A percentile compares a stretch with the other conserved stretches of the same genome.
Conservation (phyloP, 2,888 invertebrate species). For the Lithophane socia region DNA sequence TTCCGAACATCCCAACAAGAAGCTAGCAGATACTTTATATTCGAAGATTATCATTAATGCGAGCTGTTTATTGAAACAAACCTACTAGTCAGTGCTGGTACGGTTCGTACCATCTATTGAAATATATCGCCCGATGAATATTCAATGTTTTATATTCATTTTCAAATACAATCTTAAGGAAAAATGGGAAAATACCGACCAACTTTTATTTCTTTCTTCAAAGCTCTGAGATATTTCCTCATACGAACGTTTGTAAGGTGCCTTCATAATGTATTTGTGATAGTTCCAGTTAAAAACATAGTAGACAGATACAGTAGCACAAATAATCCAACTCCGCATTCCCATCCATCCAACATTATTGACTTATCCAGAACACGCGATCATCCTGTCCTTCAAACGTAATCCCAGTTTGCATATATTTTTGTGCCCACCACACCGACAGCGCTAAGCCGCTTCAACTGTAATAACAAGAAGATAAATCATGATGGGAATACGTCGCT, state of each 20-base stretch:
- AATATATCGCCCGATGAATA: constrained; percentile 23
- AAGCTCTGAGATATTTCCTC: neutral
- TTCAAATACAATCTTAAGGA: constrained; percentile 17
- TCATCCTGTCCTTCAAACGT: constrained; percentile 54
- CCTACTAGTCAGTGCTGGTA: constrained; percentile 12
- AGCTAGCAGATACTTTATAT: constrained; percentile 16
- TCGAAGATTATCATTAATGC: constrained; percentile 25
- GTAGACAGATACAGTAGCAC: neutral
- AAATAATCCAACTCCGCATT: constrained; percentile 18
- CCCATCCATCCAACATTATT: constrained; percentile 40
- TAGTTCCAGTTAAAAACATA: constrained; percentile 2
- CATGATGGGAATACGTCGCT: constrained; percentile 57
- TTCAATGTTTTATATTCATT: constrained; percentile 3
- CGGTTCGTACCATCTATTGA: constrained; percentile 8
- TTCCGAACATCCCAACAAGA: neutral
- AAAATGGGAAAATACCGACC: neutral
- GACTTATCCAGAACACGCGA: constrained; percentile 43
- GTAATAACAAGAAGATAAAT: constrained; percentile 64
- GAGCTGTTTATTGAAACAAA: constrained; percentile 15
- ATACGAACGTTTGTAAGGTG: neutral
- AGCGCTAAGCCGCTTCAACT: constrained; percentile 54
- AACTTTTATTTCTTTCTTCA: neutral
- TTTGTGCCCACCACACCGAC: constrained; percentile 45
- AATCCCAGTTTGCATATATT: constrained; percentile 59
- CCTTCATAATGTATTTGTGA: neutral